Percentiles rank a stretch among this genome's conserved stretches.
These are phyloP conservation scores for Tenebrio molitor DNA, from an alignment of 1,140 invertebrate species.

Conservation along the genomic window DNA sequence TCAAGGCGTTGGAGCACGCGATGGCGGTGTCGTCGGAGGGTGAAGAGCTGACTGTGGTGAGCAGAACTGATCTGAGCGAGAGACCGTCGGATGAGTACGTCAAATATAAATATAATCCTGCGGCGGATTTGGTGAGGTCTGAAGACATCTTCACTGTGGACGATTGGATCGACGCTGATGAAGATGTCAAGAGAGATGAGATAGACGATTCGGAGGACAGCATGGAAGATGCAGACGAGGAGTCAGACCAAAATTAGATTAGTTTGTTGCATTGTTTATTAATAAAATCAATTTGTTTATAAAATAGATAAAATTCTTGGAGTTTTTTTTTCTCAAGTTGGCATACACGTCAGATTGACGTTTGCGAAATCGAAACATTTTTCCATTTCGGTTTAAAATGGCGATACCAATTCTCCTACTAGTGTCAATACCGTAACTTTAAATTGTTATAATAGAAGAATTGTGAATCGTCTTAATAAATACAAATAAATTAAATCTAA, in stretches of 20 bases:
- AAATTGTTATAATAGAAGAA: too few relatives aligned
- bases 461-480: too few relatives aligned
- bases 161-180: neutral
- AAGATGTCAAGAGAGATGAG: neutral
- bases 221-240: neutral
- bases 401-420: slow-evolving; percentile 2
- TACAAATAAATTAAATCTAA: too few relatives aligned
- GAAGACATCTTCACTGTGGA: slow-evolving; percentile 15
- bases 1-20: slow-evolving; percentile 11
- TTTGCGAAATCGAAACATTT: too few relatives aligned
- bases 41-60: neutral
- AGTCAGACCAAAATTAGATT: neutral
- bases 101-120: slow-evolving; percentile 20
- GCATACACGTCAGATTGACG: too few relatives aligned
- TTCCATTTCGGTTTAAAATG: too few relatives aligned
- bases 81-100: slow-evolving; percentile 1
- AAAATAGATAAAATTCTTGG: too few relatives aligned
- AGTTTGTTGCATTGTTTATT: neutral
- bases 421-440: slow-evolving; percentile 7
- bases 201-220: neutral
- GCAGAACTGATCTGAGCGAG: neutral
- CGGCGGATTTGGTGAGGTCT: neutral
- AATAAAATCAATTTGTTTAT: too few relatives aligned
- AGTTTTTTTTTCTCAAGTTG: too few relatives aligned
- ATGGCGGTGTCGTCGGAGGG: neutral